Percentiles rank a stretch among this genome's conserved stretches.
phyloP scores from a whole-genome alignment of 2,113 vertebrate species.

The Tachycineta bicolor region DNA sequence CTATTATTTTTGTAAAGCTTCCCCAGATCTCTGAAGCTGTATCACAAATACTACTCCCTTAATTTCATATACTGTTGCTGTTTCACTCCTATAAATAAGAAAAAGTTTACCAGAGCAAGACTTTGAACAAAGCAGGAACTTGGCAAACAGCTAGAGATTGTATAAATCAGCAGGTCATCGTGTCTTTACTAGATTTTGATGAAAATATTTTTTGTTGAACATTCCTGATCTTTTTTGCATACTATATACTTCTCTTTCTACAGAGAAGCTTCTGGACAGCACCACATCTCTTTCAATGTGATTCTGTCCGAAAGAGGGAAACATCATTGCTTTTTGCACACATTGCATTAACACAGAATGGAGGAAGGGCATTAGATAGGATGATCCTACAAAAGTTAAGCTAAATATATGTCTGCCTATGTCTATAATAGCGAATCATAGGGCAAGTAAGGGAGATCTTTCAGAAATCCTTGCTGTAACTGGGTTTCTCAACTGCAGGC shows the following conservation, averaged over 20 bases:
- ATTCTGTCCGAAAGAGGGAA: neutral
- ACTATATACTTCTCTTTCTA: neutral
- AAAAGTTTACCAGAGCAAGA: neutral
- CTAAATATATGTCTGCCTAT: neutral
- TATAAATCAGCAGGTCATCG: neutral
- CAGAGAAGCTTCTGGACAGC: neutral
- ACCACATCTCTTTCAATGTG: neutral
- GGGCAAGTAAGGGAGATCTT: neutral
- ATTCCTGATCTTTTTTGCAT: neutral
- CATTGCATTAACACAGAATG: neutral
- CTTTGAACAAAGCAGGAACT: neutral
- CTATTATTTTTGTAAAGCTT: neutral
- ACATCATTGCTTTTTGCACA: neutral
- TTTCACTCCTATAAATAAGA: neutral
- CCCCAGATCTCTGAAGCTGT: neutral
- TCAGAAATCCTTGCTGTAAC: neutral
- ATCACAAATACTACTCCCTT: neutral
- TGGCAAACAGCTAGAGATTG: neutral
- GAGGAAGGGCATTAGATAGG: neutral
- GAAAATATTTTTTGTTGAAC: neutral
- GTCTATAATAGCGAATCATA: neutral
- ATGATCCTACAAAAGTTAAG: neutral
- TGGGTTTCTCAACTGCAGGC: neutral
- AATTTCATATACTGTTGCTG: neutral
- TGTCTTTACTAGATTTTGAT: neutral